A percentile compares a stretch with the other conserved stretches of the same genome.
phyloP scores from a whole-genome alignment of 2,888 invertebrate genomes.

The Gordius sp. region DNA sequence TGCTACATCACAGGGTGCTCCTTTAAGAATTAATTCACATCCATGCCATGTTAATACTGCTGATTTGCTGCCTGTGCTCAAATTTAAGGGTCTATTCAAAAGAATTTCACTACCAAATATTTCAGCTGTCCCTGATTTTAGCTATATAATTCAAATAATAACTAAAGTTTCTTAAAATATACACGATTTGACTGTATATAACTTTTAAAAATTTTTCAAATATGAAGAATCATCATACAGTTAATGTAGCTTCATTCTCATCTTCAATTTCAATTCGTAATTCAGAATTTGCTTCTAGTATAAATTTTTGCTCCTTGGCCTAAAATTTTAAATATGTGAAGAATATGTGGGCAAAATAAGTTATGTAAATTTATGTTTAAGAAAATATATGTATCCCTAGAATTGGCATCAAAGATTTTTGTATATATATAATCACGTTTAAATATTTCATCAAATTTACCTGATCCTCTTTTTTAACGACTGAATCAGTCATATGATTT shows the following conservation, averaged over 20 bases:
- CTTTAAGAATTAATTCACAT: slow-evolving; percentile 33
- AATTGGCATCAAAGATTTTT: too few relatives aligned
- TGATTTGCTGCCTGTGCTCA: slow-evolving; percentile 62
- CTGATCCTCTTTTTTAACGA: too few relatives aligned
- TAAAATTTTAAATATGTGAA: too few relatives aligned
- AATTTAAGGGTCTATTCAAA: slow-evolving; percentile 64
- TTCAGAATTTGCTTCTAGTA: neutral
- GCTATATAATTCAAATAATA: slow-evolving; percentile 6
- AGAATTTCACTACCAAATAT: slow-evolving; percentile 84
- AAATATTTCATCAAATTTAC: too few relatives aligned
- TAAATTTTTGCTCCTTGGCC: neutral
- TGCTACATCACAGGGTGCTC: neutral
- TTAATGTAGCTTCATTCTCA: neutral
- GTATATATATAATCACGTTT: too few relatives aligned
- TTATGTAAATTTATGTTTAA: too few relatives aligned
- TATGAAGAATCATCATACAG: neutral
- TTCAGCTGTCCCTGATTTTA: slow-evolving; percentile 39
- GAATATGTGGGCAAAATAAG: too few relatives aligned
- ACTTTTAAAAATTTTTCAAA: neutral
- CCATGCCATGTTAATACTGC: slow-evolving; percentile 89
- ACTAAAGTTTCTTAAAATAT: neutral
- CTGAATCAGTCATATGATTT: too few relatives aligned
- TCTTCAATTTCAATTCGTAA: neutral
- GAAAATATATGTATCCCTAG: too few relatives aligned
- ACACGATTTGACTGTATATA: neutral